These are phyloP conservation scores for Lethenteron reissneri DNA, from an alignment of 2,113 vertebrate species.

Conservation along the genomic window DNA sequence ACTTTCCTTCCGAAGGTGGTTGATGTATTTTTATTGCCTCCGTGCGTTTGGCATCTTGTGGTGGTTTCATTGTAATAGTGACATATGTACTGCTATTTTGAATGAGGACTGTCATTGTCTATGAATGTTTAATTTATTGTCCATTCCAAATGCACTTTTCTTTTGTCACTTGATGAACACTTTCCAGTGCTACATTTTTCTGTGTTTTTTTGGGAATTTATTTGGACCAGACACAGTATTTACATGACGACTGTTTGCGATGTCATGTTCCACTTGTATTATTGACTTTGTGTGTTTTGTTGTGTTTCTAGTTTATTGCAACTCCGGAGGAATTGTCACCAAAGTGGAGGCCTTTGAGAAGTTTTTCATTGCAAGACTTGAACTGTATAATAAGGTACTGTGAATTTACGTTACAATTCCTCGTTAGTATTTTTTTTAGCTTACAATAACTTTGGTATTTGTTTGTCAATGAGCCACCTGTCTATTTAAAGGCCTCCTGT, in stretches of 20 bases:
- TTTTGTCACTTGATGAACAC: neutral
- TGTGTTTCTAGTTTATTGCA: constrained; percentile 37
- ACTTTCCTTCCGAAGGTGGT: constrained; percentile 65
- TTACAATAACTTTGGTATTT: neutral
- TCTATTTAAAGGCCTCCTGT: neutral
- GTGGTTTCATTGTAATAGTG: neutral
- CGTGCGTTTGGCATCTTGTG: neutral
- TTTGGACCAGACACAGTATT: neutral
- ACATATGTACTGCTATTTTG: neutral
- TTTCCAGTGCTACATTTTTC: neutral
- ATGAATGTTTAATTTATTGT: neutral
- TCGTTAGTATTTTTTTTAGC: constrained; percentile 5
- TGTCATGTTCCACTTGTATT: neutral
- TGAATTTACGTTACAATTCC: neutral
- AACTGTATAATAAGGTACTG: constrained; percentile 84
- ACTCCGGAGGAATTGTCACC: constrained; percentile 40
- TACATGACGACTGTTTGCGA: neutral
- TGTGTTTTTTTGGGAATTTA: neutral
- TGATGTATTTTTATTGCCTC: neutral
- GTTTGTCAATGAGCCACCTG: constrained; percentile 3
- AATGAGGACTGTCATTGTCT: neutral
- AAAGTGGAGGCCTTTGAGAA: constrained; percentile 77
- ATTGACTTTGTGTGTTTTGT: constrained; percentile 9
- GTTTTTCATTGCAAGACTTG: constrained; percentile 50
- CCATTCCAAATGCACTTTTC: neutral